Evolutionary conservation across 2,113 vertebrate species (phyloP).

Genomic region (Embiotoca jacksoni): DNA sequence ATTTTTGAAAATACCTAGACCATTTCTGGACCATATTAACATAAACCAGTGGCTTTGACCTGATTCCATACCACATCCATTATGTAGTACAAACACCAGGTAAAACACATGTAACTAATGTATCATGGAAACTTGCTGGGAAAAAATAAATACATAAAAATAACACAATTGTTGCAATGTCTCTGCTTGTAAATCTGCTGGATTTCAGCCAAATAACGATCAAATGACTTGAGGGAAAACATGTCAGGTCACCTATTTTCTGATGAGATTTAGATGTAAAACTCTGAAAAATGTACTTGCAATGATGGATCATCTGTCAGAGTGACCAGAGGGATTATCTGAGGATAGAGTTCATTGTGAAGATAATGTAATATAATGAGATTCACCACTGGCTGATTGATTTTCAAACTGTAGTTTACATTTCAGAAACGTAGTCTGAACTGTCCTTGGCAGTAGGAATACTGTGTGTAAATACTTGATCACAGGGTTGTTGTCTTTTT

Average conservation of each 20-base stretch:
- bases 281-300: slow-evolving; percentile 3
- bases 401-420: slow-evolving; percentile 6
- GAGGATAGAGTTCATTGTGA: slow-evolving; percentile 6
- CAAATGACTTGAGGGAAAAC: not conserved
- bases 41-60: too few species aligned
- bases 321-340: not conserved
- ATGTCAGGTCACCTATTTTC: not conserved
- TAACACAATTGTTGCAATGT: not conserved
- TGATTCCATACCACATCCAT: too few species aligned
- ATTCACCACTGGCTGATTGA: slow-evolving; percentile 10
- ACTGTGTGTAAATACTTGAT: slow-evolving; percentile 46
- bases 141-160: too few species aligned
- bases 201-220: slow-evolving; percentile 10
- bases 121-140: too few species aligned
- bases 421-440: slow-evolving; percentile 23
- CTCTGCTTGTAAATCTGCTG: slow-evolving; percentile 20
- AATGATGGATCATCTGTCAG: slow-evolving; percentile 15
- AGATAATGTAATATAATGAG: slow-evolving; percentile 20
- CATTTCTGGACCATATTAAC: too few species aligned
- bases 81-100: too few species aligned
- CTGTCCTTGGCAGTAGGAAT: slow-evolving; percentile 44
- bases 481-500: slow-evolving; percentile 5
- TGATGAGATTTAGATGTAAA: slow-evolving; percentile 29
- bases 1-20: too few species aligned
- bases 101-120: too few species aligned